phyloP scores from a whole-genome alignment of 2,113 vertebrate genomes.

The Erpornis zantholeuca region DNA sequence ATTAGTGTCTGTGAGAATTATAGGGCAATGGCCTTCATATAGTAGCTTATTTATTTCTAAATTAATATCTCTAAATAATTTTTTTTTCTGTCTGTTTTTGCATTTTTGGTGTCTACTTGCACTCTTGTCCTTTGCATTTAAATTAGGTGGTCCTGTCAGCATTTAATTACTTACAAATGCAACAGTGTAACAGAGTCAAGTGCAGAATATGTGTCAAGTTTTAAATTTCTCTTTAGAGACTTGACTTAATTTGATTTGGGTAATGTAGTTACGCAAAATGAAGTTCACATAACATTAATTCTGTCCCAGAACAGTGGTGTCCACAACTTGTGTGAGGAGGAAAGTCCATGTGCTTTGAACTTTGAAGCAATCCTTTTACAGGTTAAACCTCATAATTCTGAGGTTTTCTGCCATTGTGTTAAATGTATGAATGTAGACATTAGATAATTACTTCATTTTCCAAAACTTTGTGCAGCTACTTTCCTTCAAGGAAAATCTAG shows the following conservation, averaged over 20 bases:
- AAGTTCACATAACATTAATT: neutral
- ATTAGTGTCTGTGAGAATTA: neutral
- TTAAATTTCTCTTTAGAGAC: neutral
- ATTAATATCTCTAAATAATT: neutral
- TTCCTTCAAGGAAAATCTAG: neutral
- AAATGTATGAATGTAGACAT: neutral
- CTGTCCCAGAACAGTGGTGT: neutral
- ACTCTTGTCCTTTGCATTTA: neutral
- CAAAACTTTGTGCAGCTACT: neutral
- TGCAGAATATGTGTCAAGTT: neutral
- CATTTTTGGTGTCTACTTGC: neutral
- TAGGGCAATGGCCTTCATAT: neutral
- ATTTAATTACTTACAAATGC: slow-evolving; percentile 26
- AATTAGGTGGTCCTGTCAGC: neutral
- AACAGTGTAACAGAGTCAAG: neutral
- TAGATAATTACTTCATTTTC: neutral
- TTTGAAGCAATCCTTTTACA: neutral
- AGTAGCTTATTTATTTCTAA: neutral
- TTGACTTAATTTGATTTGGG: slow-evolving; percentile 15
- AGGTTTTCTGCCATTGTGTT: neutral
- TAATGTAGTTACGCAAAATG: neutral
- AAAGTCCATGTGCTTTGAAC: neutral
- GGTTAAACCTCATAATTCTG: neutral
- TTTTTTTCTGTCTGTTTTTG: neutral
- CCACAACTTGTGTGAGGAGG: neutral